Evolutionary conservation across 30 jellyfish, hydroid and myxozoan genomes (phyloP), one percentile per base, ranked within the genome.

Genomic region (Aurelia aurita complex sp. Pacific): DNA sequence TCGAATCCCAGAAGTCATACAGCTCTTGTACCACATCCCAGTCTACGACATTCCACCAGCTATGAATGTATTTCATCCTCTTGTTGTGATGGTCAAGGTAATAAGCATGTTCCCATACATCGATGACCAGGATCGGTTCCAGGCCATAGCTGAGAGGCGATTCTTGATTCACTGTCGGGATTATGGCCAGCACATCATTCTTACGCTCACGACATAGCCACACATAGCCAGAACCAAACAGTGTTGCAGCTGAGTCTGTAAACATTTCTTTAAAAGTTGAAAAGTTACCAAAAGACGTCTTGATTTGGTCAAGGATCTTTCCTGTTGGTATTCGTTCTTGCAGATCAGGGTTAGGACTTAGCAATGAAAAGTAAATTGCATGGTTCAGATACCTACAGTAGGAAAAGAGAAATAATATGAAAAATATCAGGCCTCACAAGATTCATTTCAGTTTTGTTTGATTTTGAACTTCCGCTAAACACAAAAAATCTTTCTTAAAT

Each of bases 211-310:
- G 88, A 70, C 96, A 85, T 5, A 85, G 85, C 98, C 98, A 91
- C 51, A 91, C 96, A 63, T 91, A 91, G 40, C 98, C 98, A 57
- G 98, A 91, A 15, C 98, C 98, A 79, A 91, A 91, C 23, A 91
- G 85, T n/a, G 72, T 46, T 68, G 73, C 10, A 9, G 98, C 96
- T 32, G 91, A 85, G 23, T 76, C 64, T 43, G 89, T 79, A 29
- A 91, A 75, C 93, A 96, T 87, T 51, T 74, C 84, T 74, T 79
- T 81, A 57, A 91, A 91, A 34, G 79, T 35, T 10, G 96, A 43
- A 43, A 74, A 78, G 72, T 91, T 91, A 29, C 93, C 93, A 85
- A 91, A 91, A 40, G 98, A 85, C 32, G 62, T 33, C 10, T 29
- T 74, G 32, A 91, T 82, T 40, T 77, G 74, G 14, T 35, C 23